These are phyloP conservation scores for Gallinago paraguaiae DNA, from an alignment of 2,113 vertebrate genomes.

Conservation along the genomic window DNA sequence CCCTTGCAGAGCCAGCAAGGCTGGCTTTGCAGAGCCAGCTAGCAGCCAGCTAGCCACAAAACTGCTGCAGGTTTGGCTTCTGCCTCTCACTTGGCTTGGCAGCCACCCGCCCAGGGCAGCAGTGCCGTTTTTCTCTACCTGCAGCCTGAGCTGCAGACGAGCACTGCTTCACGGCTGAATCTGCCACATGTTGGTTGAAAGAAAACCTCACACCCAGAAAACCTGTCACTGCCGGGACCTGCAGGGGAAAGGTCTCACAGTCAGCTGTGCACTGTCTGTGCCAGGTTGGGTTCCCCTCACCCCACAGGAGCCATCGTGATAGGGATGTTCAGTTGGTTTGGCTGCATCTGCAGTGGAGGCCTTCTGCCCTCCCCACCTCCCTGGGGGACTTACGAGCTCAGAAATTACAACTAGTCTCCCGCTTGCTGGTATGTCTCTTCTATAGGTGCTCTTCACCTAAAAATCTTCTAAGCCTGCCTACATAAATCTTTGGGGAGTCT, in stretches of 20 bases:
- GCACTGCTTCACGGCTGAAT: neutral
- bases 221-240: neutral
- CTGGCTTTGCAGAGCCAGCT: neutral
- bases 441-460: neutral
- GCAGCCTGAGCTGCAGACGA: neutral
- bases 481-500: accelerated
- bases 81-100: neutral
- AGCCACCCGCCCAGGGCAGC: accelerated
- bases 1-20: accelerated
- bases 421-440: accelerated
- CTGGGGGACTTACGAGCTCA: neutral
- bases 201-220: neutral
- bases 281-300: no score
- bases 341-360: neutral
- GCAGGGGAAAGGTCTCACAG: neutral
- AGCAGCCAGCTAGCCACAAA: neutral
- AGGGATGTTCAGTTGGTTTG: neutral
- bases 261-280: accelerated
- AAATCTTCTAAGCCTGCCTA: neutral
- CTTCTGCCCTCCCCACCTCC: neutral
- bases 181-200: neutral
- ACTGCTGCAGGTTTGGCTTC: neutral
- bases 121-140: neutral
- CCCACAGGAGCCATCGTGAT: accelerated
- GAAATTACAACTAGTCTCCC: neutral